phyloP scores from a whole-genome alignment of 2,113 vertebrate species.

The Myotis lucifugus region DNA sequence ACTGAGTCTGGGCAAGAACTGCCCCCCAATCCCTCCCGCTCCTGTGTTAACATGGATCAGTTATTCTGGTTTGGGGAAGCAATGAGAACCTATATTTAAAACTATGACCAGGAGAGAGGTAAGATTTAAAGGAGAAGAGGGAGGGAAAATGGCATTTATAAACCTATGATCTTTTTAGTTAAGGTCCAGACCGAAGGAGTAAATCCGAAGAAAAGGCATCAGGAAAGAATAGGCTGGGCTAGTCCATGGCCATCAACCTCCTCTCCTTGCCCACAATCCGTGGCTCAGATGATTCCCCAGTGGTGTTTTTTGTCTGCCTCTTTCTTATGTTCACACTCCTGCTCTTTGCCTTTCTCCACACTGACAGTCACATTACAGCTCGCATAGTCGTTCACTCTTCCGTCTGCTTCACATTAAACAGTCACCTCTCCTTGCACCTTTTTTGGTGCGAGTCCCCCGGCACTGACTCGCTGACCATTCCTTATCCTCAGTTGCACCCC shows the following conservation, averaged over 20 bases:
- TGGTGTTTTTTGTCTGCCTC: not conserved
- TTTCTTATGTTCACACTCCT: not conserved
- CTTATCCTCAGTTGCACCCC: not conserved
- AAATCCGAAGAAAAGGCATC: not conserved
- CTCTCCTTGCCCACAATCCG: not conserved
- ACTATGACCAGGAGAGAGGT: not conserved
- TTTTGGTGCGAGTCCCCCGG: not conserved
- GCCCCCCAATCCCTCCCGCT: fast-evolving
- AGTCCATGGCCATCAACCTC: not conserved
- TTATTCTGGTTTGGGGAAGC: not conserved
- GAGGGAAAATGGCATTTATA: not conserved
- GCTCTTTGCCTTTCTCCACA: not conserved
- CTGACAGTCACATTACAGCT: not conserved
- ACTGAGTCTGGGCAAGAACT: not conserved
- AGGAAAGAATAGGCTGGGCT: not conserved
- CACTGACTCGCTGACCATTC: not conserved
- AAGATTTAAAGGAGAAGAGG: not conserved
- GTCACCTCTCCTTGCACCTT: not conserved
- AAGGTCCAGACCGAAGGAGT: not conserved
- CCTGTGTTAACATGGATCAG: not conserved
- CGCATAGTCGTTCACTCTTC: fast-evolving
- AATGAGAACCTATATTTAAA: not conserved
- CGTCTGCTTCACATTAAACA: not conserved
- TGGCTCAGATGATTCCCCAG: not conserved
- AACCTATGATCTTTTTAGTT: not conserved